Evolutionary conservation across 2,797 vertebrate genomes (phyloP).

Genomic region (Pangasius mekongensis): DNA sequence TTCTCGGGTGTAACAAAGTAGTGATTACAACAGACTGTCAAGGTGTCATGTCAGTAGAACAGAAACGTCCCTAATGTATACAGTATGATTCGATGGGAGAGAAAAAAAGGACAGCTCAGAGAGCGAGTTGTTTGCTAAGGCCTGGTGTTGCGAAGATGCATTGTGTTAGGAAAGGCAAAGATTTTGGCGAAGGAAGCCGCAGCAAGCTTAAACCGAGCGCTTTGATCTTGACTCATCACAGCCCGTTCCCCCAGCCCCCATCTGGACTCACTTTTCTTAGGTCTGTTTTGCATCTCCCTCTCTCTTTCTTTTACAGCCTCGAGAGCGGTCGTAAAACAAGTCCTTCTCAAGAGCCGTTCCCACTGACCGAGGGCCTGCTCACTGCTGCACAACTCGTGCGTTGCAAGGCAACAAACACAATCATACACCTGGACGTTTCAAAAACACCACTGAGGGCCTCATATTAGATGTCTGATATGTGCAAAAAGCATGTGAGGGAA

Average conservation of each 20-base stretch:
- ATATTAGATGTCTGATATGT: neutral
- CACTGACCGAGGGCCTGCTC: slow-evolving; percentile 47
- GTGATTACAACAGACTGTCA: slow-evolving; percentile 25
- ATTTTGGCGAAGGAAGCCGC: slow-evolving; percentile 35
- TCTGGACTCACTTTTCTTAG: slow-evolving; percentile 65
- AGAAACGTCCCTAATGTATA: neutral
- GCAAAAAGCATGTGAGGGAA: slow-evolving; percentile 14
- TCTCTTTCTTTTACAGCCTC: slow-evolving; percentile 63
- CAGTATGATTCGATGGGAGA: neutral
- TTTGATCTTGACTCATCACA: slow-evolving; percentile 62
- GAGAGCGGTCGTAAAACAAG: slow-evolving; percentile 64
- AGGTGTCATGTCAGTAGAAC: slow-evolving; percentile 13
- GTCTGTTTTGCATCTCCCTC: slow-evolving; percentile 62
- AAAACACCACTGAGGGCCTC: neutral
- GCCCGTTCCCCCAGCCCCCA: slow-evolving; percentile 55
- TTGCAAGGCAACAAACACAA: slow-evolving; percentile 37
- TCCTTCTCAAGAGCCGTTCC: slow-evolving; percentile 51
- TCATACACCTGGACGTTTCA: slow-evolving; percentile 22
- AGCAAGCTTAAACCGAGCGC: slow-evolving; percentile 33
- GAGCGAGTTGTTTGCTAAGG: slow-evolving; percentile 10
- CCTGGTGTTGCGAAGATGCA: slow-evolving; percentile 28
- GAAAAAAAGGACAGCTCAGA: slow-evolving; percentile 1
- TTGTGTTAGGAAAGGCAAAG: slow-evolving; percentile 33
- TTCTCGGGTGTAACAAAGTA: neutral
- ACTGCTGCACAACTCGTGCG: slow-evolving; percentile 35